Percentiles rank a stretch among this genome's conserved stretches.
phyloP scores from a whole-genome alignment of 2,888 invertebrate species.

The Eupithecia exiguata region DNA sequence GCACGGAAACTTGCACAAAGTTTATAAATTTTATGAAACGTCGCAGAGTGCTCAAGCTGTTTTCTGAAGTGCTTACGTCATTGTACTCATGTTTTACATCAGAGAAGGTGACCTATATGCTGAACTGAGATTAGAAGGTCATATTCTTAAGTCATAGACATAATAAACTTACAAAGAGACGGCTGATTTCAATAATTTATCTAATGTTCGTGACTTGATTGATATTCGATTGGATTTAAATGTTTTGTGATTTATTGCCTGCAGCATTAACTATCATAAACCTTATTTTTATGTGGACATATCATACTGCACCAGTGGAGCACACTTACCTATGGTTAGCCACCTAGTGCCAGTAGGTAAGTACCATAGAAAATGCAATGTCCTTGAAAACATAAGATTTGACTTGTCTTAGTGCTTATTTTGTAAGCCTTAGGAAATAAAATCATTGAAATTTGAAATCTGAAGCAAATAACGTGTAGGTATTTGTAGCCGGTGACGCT shows the following conservation, averaged over 20 bases:
- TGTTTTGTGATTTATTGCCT: slow-evolving; percentile 31
- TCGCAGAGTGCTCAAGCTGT: slow-evolving; percentile 28
- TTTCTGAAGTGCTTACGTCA: slow-evolving; percentile 36
- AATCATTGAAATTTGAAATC: no score
- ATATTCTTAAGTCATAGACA: slow-evolving; percentile 30
- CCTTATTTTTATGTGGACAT: slow-evolving; percentile 26
- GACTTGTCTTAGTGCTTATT: no score
- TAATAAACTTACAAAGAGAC: slow-evolving; percentile 24
- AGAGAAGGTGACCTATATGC: slow-evolving; percentile 33
- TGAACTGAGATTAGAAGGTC: slow-evolving; percentile 27
- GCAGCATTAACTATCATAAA: slow-evolving; percentile 24
- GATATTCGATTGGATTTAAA: slow-evolving; percentile 32
- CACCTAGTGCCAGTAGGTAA: slow-evolving; percentile 8
- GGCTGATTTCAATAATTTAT: slow-evolving; percentile 29
- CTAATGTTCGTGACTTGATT: slow-evolving; percentile 36
- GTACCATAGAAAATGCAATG: slow-evolving; percentile 23
- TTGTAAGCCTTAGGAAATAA: no score
- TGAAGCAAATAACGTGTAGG: neutral
- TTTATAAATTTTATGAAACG: slow-evolving; percentile 38
- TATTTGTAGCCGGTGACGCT: slow-evolving; percentile 27
- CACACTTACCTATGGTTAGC: slow-evolving; percentile 14
- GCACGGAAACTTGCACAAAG: slow-evolving; percentile 34
- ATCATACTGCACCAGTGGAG: slow-evolving; percentile 20
- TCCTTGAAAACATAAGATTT: slow-evolving; percentile 18
- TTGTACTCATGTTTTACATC: slow-evolving; percentile 28